Conservation (phyloP, 2,113 vertebrate species). For the Notarius quadriscutis region DNA sequence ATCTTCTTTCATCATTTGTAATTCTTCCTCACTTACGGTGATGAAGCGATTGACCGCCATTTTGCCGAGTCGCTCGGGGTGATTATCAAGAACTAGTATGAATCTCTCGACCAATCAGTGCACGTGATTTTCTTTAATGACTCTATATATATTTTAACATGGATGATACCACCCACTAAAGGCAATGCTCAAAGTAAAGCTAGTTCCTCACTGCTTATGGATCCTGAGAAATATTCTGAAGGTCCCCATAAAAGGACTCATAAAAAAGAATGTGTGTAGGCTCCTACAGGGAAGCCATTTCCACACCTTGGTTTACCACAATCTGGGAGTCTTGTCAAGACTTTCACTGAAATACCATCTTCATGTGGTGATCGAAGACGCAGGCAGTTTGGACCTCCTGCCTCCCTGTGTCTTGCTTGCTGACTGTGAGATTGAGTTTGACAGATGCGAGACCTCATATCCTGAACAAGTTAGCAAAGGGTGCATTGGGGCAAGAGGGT, state of each 20-base stretch:
- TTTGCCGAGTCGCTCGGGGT: too few species aligned
- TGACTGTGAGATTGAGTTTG: background rate
- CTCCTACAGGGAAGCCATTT: background rate
- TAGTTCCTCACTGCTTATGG: background rate
- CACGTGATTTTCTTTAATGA: too few species aligned
- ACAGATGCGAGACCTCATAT: background rate
- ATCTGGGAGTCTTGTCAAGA: background rate
- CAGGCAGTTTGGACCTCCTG: background rate
- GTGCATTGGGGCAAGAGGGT: background rate
- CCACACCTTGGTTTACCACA: conserved; percentile 5
- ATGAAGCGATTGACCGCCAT: too few species aligned
- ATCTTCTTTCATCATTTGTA: too few species aligned
- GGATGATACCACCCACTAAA: background rate
- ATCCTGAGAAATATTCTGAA: background rate
- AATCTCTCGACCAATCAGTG: too few species aligned
- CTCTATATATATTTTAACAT: background rate
- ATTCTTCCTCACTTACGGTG: too few species aligned
- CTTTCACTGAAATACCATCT: background rate
- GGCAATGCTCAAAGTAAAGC: too few species aligned
- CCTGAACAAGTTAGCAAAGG: background rate
- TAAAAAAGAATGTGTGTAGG: background rate
- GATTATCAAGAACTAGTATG: too few species aligned
- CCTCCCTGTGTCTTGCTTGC: background rate
- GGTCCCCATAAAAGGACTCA: background rate
- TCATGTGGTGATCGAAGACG: background rate